Base-by-base conservation (phyloP, 37 sponge, comb jelly and placozoan genomes). In the Ephydatia muelleri region DNA sequence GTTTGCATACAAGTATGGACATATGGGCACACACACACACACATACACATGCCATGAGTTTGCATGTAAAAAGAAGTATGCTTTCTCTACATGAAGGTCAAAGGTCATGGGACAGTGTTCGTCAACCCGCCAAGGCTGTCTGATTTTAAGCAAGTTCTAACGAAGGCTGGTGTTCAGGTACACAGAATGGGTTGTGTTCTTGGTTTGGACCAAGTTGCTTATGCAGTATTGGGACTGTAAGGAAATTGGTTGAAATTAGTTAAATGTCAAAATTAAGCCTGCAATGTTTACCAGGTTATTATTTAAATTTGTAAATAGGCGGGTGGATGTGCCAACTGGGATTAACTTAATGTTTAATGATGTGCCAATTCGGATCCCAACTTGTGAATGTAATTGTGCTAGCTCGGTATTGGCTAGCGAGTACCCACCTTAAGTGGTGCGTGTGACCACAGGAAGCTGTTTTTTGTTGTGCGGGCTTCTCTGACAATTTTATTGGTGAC, bases 41-140 rank as follows among this genome's bases (percentile, higher is more conserved):
- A 57, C 30, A 19, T 49, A 31, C 71, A 71, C n/a, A n/a, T n/a
- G n/a, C n/a, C n/a, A n/a, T n/a, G n/a, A n/a, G n/a, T n/a, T n/a
- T n/a, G n/a, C n/a, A n/a, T n/a, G n/a, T n/a, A n/a, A n/a, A n/a
- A n/a, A n/a, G n/a, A n/a, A n/a, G n/a, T n/a, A n/a, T n/a, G n/a
- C n/a, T n/a, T n/a, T n/a, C n/a, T n/a, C 9, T 27, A 14, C 16
- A 16, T 72, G 32, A 48, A 97, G 95, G 84, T 85, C 36, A 76
- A 68, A 66, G 86, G 84, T 33, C 99, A 99, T 70, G 36, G 38
- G 22, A 89, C 82, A 30, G 96, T 97, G 32, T 99, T 99, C 81
- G 85, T 99, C 71, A 99, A 97, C 82, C 98, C 99, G 36, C 99
- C 99, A 38, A 84, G 99, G n/a, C 93, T 99, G 2, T 87, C 99